These are phyloP conservation scores for Sminthurides bifidus DNA, from an alignment of 1,140 invertebrate genomes.

Conservation along the genomic window DNA sequence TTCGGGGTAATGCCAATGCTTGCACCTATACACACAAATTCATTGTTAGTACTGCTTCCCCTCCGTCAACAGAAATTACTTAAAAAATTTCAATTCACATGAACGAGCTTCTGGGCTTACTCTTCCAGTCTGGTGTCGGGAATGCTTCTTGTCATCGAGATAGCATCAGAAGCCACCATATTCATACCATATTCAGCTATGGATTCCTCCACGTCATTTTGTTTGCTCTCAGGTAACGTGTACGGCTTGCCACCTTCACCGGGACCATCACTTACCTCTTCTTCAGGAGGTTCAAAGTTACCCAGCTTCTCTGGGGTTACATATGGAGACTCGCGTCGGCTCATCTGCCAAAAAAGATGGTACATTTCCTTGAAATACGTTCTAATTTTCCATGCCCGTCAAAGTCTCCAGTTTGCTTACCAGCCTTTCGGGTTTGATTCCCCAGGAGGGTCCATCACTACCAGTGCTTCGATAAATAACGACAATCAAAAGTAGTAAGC, in stretches of 20 bases:
- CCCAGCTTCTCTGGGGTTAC: slow-evolving; percentile 38
- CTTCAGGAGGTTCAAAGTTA: slow-evolving; percentile 44
- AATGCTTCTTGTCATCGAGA: slow-evolving; percentile 64
- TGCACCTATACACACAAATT: slow-evolving; percentile 51
- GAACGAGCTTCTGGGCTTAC: slow-evolving; percentile 39
- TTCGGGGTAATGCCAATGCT: slow-evolving; percentile 89
- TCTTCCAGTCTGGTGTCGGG: slow-evolving; percentile 76
- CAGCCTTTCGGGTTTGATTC: slow-evolving; percentile 13
- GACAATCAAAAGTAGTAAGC: slow-evolving; percentile 23
- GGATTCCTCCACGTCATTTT: slow-evolving; percentile 61
- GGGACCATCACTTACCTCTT: slow-evolving; percentile 49
- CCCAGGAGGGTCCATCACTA: slow-evolving; percentile 12
- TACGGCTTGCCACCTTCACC: slow-evolving; percentile 73
- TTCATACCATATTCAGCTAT: slow-evolving; percentile 92
- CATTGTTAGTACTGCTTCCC: neutral
- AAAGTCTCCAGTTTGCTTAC: no score
- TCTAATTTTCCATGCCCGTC: neutral
- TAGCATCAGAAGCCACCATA: slow-evolving; percentile 91
- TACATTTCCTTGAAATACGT: neutral
- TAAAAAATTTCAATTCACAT: neutral
- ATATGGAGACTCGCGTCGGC: slow-evolving; percentile 27
- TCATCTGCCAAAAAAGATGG: neutral
- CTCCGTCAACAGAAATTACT: neutral
- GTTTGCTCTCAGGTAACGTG: slow-evolving; percentile 53
- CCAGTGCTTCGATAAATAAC: slow-evolving; percentile 20